Conservation (phyloP, 2,797 vertebrate species). For the Vipera ursinii region DNA sequence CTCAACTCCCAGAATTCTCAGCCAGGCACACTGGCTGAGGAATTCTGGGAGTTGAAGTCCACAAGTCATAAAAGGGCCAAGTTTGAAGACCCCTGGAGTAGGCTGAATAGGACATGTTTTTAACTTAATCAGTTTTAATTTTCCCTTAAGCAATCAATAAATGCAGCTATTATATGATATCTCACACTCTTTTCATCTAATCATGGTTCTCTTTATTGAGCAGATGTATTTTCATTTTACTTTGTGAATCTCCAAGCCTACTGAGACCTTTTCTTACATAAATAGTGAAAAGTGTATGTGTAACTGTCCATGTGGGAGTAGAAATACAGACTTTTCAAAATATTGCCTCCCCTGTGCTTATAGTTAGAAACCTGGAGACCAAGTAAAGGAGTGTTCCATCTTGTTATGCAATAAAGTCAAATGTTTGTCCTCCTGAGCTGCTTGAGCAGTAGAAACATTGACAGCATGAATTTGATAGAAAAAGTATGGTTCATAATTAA, state of each 20-base stretch:
- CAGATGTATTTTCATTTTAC: constrained; percentile 47
- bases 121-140: background rate
- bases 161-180: constrained; percentile 8
- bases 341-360: constrained; percentile 42
- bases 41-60: too few relatives aligned
- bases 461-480: constrained; percentile 51
- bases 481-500: constrained; percentile 54
- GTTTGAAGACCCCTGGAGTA: too few relatives aligned
- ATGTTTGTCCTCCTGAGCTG: constrained; percentile 42
- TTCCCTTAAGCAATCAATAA: background rate
- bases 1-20: too few relatives aligned
- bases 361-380: constrained; percentile 16
- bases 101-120: background rate
- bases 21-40: too few relatives aligned
- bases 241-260: constrained; percentile 31
- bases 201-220: constrained; percentile 40
- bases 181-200: constrained; percentile 27
- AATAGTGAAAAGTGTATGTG: constrained; percentile 19
- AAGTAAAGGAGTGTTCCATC: constrained; percentile 40
- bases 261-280: constrained; percentile 31
- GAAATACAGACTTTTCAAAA: constrained; percentile 27
- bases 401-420: constrained; percentile 55
- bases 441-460: constrained; percentile 41
- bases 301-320: background rate
- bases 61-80: too few relatives aligned